Percentiles rank a stretch among this genome's conserved stretches.
These are phyloP conservation scores for Amblyopsis rosae DNA, from an alignment of 2,113 vertebrate species.

Conservation along the genomic window DNA sequence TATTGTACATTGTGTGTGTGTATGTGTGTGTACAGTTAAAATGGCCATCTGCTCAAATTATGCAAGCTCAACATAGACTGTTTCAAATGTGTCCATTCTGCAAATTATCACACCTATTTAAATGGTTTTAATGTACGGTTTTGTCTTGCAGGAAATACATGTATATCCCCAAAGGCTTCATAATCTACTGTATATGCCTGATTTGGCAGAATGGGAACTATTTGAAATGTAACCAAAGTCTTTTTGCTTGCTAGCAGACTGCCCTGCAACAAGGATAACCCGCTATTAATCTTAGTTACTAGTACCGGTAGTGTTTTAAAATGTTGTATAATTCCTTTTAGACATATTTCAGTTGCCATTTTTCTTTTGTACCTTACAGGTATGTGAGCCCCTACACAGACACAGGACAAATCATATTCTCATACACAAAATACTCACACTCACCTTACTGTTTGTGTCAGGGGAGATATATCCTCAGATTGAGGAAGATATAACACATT, in stretches of 20 bases:
- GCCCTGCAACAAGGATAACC: conserved; percentile 44
- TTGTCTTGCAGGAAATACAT: conserved; percentile 38
- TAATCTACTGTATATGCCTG: neutral
- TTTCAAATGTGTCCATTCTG: conserved; percentile 24
- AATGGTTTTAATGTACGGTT: conserved; percentile 43
- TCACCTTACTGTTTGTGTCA: conserved; percentile 59
- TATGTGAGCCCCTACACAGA: conserved; percentile 64
- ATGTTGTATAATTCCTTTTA: conserved; percentile 40
- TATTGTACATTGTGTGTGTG: neutral
- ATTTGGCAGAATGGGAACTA: conserved; percentile 41
- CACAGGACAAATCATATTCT: conserved; percentile 21
- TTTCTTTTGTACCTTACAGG: conserved; percentile 81
- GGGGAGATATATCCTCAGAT: conserved; percentile 75
- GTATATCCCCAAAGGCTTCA: conserved; percentile 7
- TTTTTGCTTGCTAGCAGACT: conserved; percentile 15
- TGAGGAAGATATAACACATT: conserved; percentile 70
- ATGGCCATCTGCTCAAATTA: neutral
- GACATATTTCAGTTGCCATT: conserved; percentile 60
- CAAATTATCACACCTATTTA: conserved; percentile 21
- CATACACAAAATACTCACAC: conserved; percentile 23
- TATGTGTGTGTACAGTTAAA: too few species aligned
- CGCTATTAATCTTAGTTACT: conserved; percentile 29
- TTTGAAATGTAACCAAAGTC: conserved; percentile 44
- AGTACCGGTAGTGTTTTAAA: conserved; percentile 32
- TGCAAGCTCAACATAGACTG: neutral